Percentiles rank a stretch among this genome's conserved stretches.
phyloP scores from a whole-genome alignment of 2,888 invertebrate genomes.

The Hypomecis punctinalis region DNA sequence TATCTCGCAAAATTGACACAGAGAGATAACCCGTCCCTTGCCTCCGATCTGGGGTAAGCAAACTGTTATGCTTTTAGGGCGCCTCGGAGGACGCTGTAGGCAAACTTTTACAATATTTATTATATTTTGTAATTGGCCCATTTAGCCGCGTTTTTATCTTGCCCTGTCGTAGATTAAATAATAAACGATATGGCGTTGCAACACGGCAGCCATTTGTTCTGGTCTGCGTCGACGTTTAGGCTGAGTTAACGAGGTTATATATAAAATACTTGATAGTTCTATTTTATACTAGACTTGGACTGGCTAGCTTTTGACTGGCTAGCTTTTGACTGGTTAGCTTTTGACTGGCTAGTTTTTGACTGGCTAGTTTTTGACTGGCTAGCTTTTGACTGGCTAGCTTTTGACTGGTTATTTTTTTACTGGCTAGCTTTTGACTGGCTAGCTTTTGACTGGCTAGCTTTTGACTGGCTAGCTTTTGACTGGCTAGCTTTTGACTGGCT shows the following conservation, averaged over 20 bases:
- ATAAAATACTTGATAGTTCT: constrained; percentile 5
- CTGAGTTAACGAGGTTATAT: constrained; percentile 3
- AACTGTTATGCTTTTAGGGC: constrained; percentile 76
- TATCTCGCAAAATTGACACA: constrained; percentile 66
- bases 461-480: no score
- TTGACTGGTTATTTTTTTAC: no score
- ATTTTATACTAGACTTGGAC: no score
- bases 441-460: no score
- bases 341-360: no score
- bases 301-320: no score
- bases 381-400: no score
- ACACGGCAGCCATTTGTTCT: constrained; percentile 54
- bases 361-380: no score
- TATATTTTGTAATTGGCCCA: constrained; percentile 81
- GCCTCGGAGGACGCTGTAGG: constrained; percentile 59
- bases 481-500: no score
- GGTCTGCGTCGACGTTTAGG: constrained; percentile 50
- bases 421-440: no score
- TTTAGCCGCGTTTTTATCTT: constrained; percentile 60
- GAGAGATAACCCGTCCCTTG: constrained; percentile 73
- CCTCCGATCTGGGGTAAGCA: constrained; percentile 70
- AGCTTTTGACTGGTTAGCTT: no score
- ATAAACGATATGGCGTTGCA: constrained; percentile 60
- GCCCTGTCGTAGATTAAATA: constrained; percentile 66
- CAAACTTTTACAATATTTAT: constrained; percentile 77